Evolutionary conservation across 2,797 vertebrate species (phyloP).

Genomic region (Onychomys arenicola): DNA sequence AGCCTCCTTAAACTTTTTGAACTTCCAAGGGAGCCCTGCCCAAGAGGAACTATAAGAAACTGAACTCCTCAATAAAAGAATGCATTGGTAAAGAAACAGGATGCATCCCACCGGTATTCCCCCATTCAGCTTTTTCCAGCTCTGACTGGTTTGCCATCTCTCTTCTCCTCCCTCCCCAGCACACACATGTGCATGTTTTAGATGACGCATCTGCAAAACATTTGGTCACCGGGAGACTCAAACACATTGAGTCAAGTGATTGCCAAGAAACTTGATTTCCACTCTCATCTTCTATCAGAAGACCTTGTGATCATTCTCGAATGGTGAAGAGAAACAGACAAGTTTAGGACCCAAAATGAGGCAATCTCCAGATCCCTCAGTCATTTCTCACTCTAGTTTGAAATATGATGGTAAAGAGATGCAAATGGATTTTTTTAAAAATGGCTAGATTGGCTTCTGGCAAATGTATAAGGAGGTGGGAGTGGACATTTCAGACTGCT

Average conservation of each 20-base stretch:
- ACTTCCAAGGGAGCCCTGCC: not conserved
- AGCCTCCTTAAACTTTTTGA: not conserved
- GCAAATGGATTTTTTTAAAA: constrained; percentile 63
- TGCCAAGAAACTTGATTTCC: constrained; percentile 76
- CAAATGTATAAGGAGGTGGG: not conserved
- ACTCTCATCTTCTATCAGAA: constrained; percentile 77
- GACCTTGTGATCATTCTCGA: constrained; percentile 73
- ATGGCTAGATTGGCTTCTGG: constrained; percentile 41
- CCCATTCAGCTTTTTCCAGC: not conserved
- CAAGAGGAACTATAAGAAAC: not conserved
- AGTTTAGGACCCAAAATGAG: constrained; percentile 54
- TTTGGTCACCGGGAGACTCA: constrained; percentile 73
- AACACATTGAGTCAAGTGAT: constrained; percentile 75
- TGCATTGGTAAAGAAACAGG: not conserved
- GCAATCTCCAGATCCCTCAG: constrained; percentile 53
- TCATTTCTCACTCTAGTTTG: constrained; percentile 58
- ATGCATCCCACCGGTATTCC: not conserved
- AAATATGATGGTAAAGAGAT: constrained; percentile 66
- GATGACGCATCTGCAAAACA: constrained; percentile 73
- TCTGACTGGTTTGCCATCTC: not conserved
- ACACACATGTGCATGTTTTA: not conserved
- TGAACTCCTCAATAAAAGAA: not conserved
- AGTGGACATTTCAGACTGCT: constrained; percentile 22
- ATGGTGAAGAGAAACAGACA: constrained; percentile 76
- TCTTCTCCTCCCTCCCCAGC: not conserved